phyloP scores from a whole-genome alignment of 2,797 vertebrate species.

The Poecilia velifera region DNA sequence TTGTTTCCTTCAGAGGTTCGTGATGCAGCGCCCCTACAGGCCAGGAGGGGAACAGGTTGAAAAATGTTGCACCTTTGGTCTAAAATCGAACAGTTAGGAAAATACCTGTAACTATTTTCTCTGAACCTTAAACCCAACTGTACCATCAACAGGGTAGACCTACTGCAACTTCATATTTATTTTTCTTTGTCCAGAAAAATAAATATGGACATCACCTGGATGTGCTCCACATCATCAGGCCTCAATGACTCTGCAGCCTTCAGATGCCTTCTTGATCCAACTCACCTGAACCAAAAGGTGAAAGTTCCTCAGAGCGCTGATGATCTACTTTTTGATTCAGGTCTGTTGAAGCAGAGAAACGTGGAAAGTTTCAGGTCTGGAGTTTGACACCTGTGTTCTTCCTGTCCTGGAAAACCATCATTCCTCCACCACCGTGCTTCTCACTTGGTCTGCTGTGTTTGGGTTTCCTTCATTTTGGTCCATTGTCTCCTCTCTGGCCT shows the following conservation, averaged over 20 bases:
- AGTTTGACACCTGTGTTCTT: neutral
- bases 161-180: neutral
- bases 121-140: neutral
- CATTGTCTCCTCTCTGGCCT: neutral
- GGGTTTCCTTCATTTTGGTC: neutral
- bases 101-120: too few relatives aligned
- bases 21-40: too few relatives aligned
- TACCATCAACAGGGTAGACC: neutral
- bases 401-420: neutral
- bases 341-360: neutral
- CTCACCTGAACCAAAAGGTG: too few relatives aligned
- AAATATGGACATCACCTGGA: too few relatives aligned
- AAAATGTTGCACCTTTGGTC: too few relatives aligned
- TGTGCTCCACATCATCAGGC: too few relatives aligned
- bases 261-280: too few relatives aligned
- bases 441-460: neutral
- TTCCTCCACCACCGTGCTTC: neutral
- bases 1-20: too few relatives aligned
- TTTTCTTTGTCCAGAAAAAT: neutral
- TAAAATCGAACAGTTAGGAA: too few relatives aligned
- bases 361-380: neutral
- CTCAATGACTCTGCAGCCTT: too few relatives aligned
- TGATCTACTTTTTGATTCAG: neutral
- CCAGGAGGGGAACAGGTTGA: too few relatives aligned
- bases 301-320: too few relatives aligned